These are phyloP conservation scores for Harpagoxenus sublaevis DNA, from an alignment of 2,888 invertebrate species.

Conservation along the genomic window DNA sequence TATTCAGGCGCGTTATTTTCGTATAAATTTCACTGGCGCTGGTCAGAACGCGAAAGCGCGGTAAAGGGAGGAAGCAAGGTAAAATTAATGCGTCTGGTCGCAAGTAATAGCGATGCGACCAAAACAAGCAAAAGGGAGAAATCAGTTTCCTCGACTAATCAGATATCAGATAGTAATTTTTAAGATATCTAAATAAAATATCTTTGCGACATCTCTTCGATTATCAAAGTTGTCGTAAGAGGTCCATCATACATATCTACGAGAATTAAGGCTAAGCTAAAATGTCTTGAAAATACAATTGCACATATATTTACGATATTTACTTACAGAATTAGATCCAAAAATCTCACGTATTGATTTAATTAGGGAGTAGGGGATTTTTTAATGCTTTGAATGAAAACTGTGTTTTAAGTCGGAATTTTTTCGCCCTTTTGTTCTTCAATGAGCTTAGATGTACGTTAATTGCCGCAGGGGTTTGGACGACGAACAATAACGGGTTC, in stretches of 20 bases:
- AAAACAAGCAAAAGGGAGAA: constrained; percentile 60
- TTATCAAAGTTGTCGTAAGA: not conserved
- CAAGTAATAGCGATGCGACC: constrained; percentile 48
- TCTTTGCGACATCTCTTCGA: not conserved
- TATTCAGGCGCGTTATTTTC: constrained; percentile 75
- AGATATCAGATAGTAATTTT: not conserved
- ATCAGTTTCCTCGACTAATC: constrained; percentile 29
- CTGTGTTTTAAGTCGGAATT: too few species aligned
- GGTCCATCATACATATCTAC: not conserved
- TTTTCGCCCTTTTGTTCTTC: constrained; percentile 41
- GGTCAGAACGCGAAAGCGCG: constrained; percentile 36
- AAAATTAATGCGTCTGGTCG: constrained; percentile 74
- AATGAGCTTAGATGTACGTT: constrained; percentile 63
- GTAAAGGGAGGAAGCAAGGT: constrained; percentile 59
- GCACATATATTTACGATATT: not conserved
- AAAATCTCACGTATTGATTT: not conserved
- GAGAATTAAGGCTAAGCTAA: not conserved
- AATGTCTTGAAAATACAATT: not conserved
- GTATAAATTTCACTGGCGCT: constrained; percentile 67
- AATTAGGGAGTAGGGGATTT: too few species aligned
- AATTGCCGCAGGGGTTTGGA: constrained; percentile 61
- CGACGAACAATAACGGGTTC: constrained; percentile 65
- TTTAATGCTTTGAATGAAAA: too few species aligned
- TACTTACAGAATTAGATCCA: constrained; percentile 6
- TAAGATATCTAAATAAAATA: not conserved